These are phyloP conservation scores for Petrolisthes manimaculis DNA, from an alignment of 2,888 invertebrate genomes.

Conservation along the genomic window DNA sequence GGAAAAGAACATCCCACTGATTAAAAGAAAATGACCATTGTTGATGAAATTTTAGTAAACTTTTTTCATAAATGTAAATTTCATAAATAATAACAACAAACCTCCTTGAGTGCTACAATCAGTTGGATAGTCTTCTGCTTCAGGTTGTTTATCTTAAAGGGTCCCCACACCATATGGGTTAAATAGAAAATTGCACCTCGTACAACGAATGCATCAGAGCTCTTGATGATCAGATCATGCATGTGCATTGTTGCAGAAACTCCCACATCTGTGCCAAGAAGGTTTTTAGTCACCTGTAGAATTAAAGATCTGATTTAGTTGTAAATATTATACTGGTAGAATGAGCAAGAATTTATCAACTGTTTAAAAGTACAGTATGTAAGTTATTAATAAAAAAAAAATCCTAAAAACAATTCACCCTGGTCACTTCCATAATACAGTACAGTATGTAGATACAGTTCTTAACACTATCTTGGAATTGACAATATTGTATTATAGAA, in stretches of 20 bases:
- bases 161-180: background rate
- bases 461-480: too few relatives aligned
- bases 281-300: background rate
- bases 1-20: too few relatives aligned
- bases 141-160: background rate
- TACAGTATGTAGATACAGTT: too few relatives aligned
- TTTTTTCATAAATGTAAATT: background rate
- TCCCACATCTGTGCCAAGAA: background rate
- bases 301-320: background rate
- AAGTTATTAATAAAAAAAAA: too few relatives aligned
- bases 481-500: too few relatives aligned
- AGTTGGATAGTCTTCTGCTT: background rate
- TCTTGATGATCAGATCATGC: background rate
- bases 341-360: too few relatives aligned
- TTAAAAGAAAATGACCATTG: too few relatives aligned
- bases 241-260: background rate
- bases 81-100: background rate
- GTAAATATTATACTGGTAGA: too few relatives aligned
- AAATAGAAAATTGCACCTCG: background rate
- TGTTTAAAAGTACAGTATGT: too few relatives aligned
- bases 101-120: background rate
- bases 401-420: too few relatives aligned
- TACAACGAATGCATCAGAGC: background rate
- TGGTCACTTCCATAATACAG: too few relatives aligned
- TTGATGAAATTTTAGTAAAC: background rate